Evolutionary conservation across 2,888 invertebrate species (phyloP).

Genomic region (Apamea anceps): DNA sequence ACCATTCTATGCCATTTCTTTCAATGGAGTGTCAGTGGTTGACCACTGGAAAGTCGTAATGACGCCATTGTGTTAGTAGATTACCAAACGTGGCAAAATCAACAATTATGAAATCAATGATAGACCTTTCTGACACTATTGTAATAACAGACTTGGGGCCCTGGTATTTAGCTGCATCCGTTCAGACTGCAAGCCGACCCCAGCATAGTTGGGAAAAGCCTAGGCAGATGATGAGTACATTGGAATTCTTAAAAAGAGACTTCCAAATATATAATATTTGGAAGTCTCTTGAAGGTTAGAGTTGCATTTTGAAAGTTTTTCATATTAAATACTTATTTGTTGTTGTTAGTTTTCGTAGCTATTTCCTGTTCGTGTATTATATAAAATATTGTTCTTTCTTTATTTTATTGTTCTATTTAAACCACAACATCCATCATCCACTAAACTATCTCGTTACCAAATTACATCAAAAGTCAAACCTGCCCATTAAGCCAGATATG

Average conservation of each 20-base stretch:
- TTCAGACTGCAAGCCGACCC: too few relatives aligned
- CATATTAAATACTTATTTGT: not conserved
- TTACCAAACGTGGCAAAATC: too few relatives aligned
- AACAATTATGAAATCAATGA: too few relatives aligned
- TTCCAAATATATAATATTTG: not conserved
- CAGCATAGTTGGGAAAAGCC: too few relatives aligned
- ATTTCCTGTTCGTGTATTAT: not conserved
- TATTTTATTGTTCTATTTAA: not conserved
- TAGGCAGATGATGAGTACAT: not conserved
- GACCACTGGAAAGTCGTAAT: too few relatives aligned
- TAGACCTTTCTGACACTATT: too few relatives aligned
- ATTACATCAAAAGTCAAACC: slow-evolving; percentile 40
- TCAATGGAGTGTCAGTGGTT: too few relatives aligned
- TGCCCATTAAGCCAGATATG: slow-evolving; percentile 48
- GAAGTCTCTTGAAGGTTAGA: too few relatives aligned
- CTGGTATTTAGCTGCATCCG: too few relatives aligned
- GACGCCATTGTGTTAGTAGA: too few relatives aligned
- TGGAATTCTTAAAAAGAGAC: not conserved
- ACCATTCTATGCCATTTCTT: too few relatives aligned
- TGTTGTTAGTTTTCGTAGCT: not conserved
- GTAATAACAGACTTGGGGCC: too few relatives aligned
- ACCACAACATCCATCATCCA: slow-evolving; percentile 28
- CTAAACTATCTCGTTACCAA: slow-evolving; percentile 46
- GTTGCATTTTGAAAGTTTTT: not conserved
- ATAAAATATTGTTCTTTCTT: not conserved